These are phyloP conservation scores for Atta cephalotes DNA, from an alignment of 1,140 invertebrate genomes.

Conservation along the genomic window DNA sequence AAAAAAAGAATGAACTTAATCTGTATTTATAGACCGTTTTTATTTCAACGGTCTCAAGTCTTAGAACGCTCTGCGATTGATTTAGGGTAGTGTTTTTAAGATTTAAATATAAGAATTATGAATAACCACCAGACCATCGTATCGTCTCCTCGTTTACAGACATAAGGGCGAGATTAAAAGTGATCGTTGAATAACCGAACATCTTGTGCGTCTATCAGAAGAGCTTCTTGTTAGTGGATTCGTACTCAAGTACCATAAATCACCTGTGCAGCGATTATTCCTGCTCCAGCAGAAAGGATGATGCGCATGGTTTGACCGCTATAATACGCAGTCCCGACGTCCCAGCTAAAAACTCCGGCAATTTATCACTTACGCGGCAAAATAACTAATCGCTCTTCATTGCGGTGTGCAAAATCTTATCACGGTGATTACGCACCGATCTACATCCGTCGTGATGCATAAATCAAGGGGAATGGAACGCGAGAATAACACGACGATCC, in stretches of 20 bases:
- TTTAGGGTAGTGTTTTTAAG: too few relatives aligned
- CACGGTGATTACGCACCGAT: conserved; percentile 32
- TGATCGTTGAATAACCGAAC: conserved; percentile 9
- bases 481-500: not conserved
- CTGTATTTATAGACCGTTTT: too few relatives aligned
- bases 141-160: not conserved
- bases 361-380: conserved; percentile 47
- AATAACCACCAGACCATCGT: too few relatives aligned
- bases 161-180: not conserved
- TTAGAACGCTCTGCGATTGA: too few relatives aligned
- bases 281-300: not conserved
- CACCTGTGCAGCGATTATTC: conserved; percentile 20
- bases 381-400: conserved; percentile 55
- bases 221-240: conserved; percentile 26
- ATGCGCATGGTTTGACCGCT: conserved; percentile 27
- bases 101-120: too few relatives aligned
- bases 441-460: conserved; percentile 4
- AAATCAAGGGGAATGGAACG: not conserved
- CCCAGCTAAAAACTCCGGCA: conserved; percentile 31
- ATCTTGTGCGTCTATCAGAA: conserved; percentile 16
- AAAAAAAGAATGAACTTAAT: too few relatives aligned
- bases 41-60: too few relatives aligned
- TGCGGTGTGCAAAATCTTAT: conserved; percentile 42
- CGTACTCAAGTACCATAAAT: conserved; percentile 39
- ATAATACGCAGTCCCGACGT: conserved; percentile 6